Evolutionary conservation across 1,140 invertebrate genomes (phyloP), one percentile per base, ranked within the genome.

Genomic region (Sycophila sp.): DNA sequence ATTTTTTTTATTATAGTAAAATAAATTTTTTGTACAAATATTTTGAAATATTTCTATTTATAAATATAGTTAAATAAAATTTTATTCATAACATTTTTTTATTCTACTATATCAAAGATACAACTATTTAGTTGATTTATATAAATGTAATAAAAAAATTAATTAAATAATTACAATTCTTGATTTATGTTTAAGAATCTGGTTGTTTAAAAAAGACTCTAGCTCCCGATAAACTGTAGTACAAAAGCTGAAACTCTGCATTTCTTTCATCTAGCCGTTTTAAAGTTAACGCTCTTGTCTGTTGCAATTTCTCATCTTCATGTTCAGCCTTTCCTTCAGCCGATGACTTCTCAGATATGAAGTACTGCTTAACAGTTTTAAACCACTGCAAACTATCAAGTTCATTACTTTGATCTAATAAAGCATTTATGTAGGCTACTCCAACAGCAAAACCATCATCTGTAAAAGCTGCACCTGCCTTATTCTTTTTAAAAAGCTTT

Each of bases 391-490:
- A 87, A 5, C 95, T 92, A 86, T 99, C 96, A 83, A 99, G 94
- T 75, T 96, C 94, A 49, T 89, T 86, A 76, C 89, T 89, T 82
- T 93, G 92, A 81, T 92, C 87, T 11, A 93, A 81, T 70, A 93
- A 81, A 76, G 90, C 91, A 40, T 92, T 87, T 73, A 93, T 92
- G 69, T 92, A 93, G 3, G 92, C 91, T 2, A 94, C 82, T 15
- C 97, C 98, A 90, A 99, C 96, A 26, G 96, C 94, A 88, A 99
- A 99, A 36, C 98, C 98, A 87, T 99, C 98, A 86, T 99, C 97
- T 6, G 96, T 97, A 84, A 99, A 99, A 4, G 94, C 90, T 65
- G 94, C 93, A 26, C 93, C 94, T 15, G 89, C 84, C 81, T 93
- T 93, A 77, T 96, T 95, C 78, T 96, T 96, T 76, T 94, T 94